Conservation (phyloP, 2,113 vertebrate genomes). For the Typhlomys cinereus region DNA sequence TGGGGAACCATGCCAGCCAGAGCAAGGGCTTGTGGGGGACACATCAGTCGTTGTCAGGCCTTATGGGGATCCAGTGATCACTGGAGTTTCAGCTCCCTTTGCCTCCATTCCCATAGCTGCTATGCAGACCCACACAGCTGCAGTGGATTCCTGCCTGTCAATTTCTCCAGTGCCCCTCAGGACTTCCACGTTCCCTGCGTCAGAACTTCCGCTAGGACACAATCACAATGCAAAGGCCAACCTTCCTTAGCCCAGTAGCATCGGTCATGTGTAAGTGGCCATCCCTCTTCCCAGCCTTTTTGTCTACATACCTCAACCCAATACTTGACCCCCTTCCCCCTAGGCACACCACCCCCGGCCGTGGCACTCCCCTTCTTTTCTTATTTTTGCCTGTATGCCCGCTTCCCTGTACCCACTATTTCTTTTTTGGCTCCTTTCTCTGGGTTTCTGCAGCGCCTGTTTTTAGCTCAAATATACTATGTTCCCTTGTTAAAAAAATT, state of each 20-base stretch:
- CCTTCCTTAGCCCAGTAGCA: background rate
- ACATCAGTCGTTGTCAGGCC: too few species aligned
- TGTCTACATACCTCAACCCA: background rate
- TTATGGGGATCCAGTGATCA: background rate
- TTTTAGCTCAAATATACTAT: slow-evolving; percentile 40
- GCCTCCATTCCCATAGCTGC: background rate
- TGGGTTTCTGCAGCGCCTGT: slow-evolving; percentile 19
- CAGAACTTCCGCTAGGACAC: background rate
- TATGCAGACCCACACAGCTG: background rate
- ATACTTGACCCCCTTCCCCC: accelerated
- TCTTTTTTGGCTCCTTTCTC: background rate
- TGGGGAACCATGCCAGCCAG: background rate
- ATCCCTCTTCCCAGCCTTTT: background rate
- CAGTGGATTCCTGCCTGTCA: accelerated
- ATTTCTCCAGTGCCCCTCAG: background rate
- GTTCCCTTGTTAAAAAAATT: slow-evolving; percentile 36
- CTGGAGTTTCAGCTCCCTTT: background rate
- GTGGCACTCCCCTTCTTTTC: accelerated
- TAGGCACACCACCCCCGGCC: accelerated
- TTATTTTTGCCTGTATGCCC: background rate
- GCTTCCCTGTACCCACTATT: background rate
- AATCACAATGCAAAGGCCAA: background rate
- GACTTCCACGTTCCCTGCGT: background rate
- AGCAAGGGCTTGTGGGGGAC: background rate
- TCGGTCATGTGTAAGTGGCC: background rate